phyloP scores from a whole-genome alignment of 2,888 invertebrate genomes.

The Lasioglossum leucozonium region DNA sequence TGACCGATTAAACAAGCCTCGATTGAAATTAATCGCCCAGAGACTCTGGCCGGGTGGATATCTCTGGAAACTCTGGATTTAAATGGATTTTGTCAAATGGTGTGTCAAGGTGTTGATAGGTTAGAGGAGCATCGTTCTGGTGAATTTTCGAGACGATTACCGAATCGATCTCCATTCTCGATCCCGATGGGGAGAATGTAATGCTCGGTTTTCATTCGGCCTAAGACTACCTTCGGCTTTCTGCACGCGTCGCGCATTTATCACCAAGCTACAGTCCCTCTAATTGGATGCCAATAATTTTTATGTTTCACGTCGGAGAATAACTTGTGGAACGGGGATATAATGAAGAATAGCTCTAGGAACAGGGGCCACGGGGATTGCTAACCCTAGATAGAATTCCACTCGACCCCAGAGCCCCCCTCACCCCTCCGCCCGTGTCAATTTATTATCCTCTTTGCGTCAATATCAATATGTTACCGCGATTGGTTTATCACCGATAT shows the following conservation, averaged over 20 bases:
- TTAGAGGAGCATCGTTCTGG: neutral
- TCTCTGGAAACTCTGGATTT: neutral
- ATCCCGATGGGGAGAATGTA: conserved; percentile 9
- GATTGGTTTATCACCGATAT: neutral
- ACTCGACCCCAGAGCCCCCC: neutral
- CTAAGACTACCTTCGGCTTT: neutral
- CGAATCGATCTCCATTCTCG: neutral
- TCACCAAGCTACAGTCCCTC: conserved; percentile 21
- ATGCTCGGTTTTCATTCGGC: neutral
- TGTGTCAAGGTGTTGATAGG: neutral
- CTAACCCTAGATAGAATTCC: conserved; percentile 17
- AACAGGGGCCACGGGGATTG: conserved; percentile 18
- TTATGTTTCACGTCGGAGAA: conserved; percentile 13
- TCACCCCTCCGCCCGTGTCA: too few relatives aligned
- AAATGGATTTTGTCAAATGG: neutral
- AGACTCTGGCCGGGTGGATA: neutral
- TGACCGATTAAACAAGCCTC: neutral
- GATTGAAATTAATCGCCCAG: neutral
- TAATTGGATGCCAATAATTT: conserved; percentile 28
- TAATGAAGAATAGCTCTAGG: conserved; percentile 27
- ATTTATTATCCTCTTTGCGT: conserved; percentile 16
- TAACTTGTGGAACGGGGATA: conserved; percentile 8
- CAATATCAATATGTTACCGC: neutral
- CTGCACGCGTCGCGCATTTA: conserved; percentile 23
- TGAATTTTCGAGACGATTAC: neutral